phyloP scores from a whole-genome alignment of 2,888 invertebrate genomes.

The Hololepta plana region DNA sequence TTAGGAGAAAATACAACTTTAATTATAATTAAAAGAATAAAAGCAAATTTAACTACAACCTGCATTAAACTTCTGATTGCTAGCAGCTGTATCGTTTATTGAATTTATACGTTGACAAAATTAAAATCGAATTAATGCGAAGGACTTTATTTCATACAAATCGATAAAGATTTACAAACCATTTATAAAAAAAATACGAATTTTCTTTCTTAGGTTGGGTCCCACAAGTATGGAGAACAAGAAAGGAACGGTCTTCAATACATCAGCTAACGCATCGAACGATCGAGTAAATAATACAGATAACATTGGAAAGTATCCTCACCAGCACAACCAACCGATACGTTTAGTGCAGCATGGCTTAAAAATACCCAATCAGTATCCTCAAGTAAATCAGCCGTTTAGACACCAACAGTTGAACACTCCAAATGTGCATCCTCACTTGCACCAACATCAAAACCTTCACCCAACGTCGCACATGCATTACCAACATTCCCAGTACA shows the following conservation, averaged over 20 bases:
- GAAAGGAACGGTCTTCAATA: slow-evolving; percentile 19
- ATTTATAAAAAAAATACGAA: slow-evolving; percentile 2
- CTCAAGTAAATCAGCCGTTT: slow-evolving; percentile 20
- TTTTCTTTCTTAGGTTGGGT: slow-evolving; percentile 20
- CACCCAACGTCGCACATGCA: slow-evolving; percentile 9
- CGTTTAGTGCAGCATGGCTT: slow-evolving; percentile 35
- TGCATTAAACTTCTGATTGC: no score
- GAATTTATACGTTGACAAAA: no score
- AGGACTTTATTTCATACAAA: no score
- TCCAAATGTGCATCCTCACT: slow-evolving; percentile 24
- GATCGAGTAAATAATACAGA: slow-evolving; percentile 12
- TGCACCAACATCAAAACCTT: slow-evolving; percentile 21
- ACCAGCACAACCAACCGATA: slow-evolving; percentile 36
- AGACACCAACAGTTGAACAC: slow-evolving; percentile 30
- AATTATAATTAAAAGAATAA: no score
- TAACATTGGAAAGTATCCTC: no score
- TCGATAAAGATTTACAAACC: not conserved
- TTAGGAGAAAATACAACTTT: no score
- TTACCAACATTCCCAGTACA: slow-evolving; percentile 3
- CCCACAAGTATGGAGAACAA: slow-evolving; percentile 26
- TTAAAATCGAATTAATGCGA: no score
- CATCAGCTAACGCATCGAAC: slow-evolving; percentile 12
- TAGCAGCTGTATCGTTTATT: no score
- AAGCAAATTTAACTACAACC: no score
- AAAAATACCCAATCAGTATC: slow-evolving; percentile 32